A percentile compares a stretch with the other conserved stretches of the same genome.
Evolutionary conservation across 1,140 invertebrate species (phyloP).

Genomic region (Drosophila elegans): DNA sequence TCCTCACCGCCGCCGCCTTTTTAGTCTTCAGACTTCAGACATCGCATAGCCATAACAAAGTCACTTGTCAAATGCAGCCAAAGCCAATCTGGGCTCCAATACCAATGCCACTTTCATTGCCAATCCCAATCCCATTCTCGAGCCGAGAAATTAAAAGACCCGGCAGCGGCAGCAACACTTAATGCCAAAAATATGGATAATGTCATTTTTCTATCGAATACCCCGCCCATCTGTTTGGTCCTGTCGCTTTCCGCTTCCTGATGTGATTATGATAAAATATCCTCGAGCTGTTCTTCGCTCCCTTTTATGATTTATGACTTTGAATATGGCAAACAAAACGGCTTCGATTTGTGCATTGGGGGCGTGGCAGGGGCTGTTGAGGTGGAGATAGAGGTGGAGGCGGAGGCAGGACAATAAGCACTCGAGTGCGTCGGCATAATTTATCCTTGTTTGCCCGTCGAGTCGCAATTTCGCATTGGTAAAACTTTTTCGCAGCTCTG

Average conservation of each 20-base stretch:
- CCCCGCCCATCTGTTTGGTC: not conserved
- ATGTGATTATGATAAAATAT: constrained; percentile 85
- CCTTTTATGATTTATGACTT: constrained; percentile 84
- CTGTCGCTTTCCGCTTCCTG: constrained; percentile 67
- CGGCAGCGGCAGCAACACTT: constrained; percentile 50
- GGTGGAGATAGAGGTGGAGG: not conserved
- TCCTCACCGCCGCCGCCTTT: constrained; percentile 33
- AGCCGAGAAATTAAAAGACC: constrained; percentile 60
- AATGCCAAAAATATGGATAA: constrained; percentile 81
- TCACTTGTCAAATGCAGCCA: constrained; percentile 6
- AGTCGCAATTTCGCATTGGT: constrained; percentile 56
- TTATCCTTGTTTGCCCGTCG: constrained; percentile 73
- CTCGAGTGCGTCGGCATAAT: constrained; percentile 82
- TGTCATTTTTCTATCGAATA: constrained; percentile 74
- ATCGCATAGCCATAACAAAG: constrained; percentile 45
- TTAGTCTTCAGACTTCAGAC: constrained; percentile 29
- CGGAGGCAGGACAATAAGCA: constrained; percentile 68
- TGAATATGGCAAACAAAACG: constrained; percentile 80
- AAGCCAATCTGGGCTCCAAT: not conserved
- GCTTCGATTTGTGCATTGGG: constrained; percentile 21
- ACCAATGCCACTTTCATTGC: not conserved
- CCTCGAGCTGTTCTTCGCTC: constrained; percentile 66
- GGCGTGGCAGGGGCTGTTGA: not conserved
- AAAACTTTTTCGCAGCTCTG: constrained; percentile 43
- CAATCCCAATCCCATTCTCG: not conserved